phyloP scores from a whole-genome alignment of 2,797 vertebrate species.

The Arctocebus calabarensis region DNA sequence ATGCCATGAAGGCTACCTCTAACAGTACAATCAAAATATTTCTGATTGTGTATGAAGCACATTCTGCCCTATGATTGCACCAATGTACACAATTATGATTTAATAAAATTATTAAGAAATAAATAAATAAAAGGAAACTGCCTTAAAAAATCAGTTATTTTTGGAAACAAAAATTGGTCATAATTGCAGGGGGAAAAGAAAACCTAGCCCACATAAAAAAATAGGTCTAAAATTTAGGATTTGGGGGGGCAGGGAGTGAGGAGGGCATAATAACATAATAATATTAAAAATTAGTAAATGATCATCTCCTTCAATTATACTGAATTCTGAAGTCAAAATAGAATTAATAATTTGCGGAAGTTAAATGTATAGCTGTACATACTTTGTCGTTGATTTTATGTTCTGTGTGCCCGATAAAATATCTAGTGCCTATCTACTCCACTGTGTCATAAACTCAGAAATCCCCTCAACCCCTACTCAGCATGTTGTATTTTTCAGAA shows the following conservation, averaged over 20 bases:
- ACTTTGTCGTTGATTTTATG: not conserved
- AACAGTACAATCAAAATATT: too few relatives aligned
- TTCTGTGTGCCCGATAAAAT: not conserved
- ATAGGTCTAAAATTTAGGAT: not conserved
- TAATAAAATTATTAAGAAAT: too few relatives aligned
- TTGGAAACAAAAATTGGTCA: not conserved
- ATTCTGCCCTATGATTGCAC: too few relatives aligned
- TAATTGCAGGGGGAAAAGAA: not conserved
- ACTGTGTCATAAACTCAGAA: not conserved
- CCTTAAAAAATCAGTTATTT: not conserved
- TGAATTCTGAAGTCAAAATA: not conserved
- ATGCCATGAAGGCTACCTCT: too few relatives aligned
- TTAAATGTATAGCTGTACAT: not conserved
- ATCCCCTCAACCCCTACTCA: not conserved
- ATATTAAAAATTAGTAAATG: not conserved
- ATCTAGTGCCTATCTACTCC: not conserved
- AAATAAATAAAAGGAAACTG: constrained; percentile 1
- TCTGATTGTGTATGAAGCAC: too few relatives aligned
- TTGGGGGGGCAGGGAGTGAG: too few relatives aligned
- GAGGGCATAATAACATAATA: not conserved
- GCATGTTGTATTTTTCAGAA: not conserved
- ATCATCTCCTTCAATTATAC: not conserved
- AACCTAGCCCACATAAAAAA: not conserved
- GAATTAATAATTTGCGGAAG: not conserved
- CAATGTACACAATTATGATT: too few relatives aligned